Evolutionary conservation across 2,113 vertebrate species (phyloP), one percentile per base, ranked within the genome.

Genomic region (Struthidea cinerea): DNA sequence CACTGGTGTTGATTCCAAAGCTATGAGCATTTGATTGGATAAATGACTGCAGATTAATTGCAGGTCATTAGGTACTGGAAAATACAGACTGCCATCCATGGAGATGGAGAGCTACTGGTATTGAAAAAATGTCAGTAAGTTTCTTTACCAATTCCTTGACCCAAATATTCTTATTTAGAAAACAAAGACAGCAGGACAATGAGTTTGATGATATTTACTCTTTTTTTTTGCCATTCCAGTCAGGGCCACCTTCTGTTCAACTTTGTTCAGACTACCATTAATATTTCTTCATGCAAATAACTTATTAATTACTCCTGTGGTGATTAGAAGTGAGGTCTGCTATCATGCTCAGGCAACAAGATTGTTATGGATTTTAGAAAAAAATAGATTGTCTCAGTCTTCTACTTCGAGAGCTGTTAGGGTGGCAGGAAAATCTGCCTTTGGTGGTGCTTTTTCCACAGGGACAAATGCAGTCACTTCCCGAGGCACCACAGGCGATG

Each of bases 1-100:
- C 71, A 59, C 50, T 78, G 49, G 59, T 78, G 92, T 39, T 81
- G 52, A 89, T 89, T 94, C 65, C 68, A 94, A 92, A 96, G 92
- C 89, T 23, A 92, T 22, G 33, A 74, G 70, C 14, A 76, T 92
- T 92, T 85, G 49, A 87, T 32, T 80, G 50, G 75, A 57, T 80
- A 85, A 89, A 91, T 39, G 35, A 80, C 67, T 67, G 61, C 44
- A 86, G 37, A 84, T 65, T 86, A 90, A 88, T 19, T 81, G 82
- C 55, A 95, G 39, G 52, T 90, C 75, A 83, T 78, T 86, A 56
- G 37, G 42, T 60, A 47, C 44, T 68, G 24, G 41, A 86, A 96
- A 95, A 95, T 67, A 74, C 17, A 86, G n/a, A 56, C 17, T 84
- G 30, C 21, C 3, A 7, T 32, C 24, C 24, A 55, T 81, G 33